Base-by-base conservation (phyloP, 2,113 vertebrate genomes). In the Oryzias celebensis region DNA sequence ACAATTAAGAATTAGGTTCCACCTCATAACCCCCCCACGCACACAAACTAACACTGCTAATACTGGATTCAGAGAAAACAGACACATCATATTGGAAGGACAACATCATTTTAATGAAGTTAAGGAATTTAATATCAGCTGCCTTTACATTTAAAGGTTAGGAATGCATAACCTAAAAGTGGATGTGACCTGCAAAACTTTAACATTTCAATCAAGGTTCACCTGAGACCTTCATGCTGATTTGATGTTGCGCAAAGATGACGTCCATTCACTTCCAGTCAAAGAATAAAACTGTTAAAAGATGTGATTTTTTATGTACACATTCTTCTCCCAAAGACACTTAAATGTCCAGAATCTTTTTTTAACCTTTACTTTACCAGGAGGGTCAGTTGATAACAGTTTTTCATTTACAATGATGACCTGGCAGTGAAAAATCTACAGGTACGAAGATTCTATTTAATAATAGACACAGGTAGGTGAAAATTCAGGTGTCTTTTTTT, bases 261-360 rank as follows among this genome's bases (percentile, higher is more conserved):
- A n/a, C 2, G 16, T 49, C 22, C 58, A 46, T 61, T 61, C 41
- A 52, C 52, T 52, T 62, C 31, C 31, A 36, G 31, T 36, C 7
- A 36, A 36, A 36, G 8, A 36, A 36, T 10, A 36, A 10, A 10
- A 36, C 36, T 0, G 8, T 12, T 36, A 36, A 12, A 36, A 12
- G 8, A 36, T 3, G 2, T 28, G 26, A 7, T 6, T 13, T 10
- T 36, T 36, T 36, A 10, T 36, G 36, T 8, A 36, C 36, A 36
- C 36, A 12, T 12, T 36, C 36, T 12, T 10, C 10, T 12, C 36
- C 7, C 31, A 10, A 7, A 36, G 31, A 7, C 31, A 36, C 7
- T 36, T 8, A 36, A 36, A 36, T 36, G 8, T 36, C 10, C 8
- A 36, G 36, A 36, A 36, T 36, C 8, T 36, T 10, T 36, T 2